A percentile compares a stretch with the other conserved stretches of the same genome.
phyloP scores from a whole-genome alignment of 2,888 invertebrate species.

The Rhopalosiphum nymphaeae region DNA sequence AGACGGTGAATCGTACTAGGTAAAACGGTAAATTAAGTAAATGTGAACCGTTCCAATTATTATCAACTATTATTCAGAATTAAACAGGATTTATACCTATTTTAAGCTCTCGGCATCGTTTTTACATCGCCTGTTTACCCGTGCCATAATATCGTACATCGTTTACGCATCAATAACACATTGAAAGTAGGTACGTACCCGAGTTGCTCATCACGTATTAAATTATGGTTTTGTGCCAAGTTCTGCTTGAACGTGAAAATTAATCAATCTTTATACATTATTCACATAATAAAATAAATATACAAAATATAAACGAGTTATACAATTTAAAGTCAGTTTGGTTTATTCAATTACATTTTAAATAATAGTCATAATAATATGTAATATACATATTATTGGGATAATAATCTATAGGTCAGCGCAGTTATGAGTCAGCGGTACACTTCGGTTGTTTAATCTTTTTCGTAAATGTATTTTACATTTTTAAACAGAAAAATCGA shows the following conservation, averaged over 20 bases:
- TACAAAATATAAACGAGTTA: not conserved
- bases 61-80: not conserved
- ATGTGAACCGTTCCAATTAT: not conserved
- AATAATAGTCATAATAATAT: not conserved
- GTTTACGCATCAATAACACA: not conserved
- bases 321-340: not conserved
- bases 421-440: not conserved
- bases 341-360: not conserved
- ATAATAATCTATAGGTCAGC: not conserved
- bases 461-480: not conserved
- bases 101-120: not conserved
- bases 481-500: not conserved
- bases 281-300: not conserved
- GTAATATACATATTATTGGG: not conserved
- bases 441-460: not conserved
- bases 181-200: not conserved
- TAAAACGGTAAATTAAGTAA: not conserved
- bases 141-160: not conserved
- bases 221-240: not conserved
- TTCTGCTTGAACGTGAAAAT: not conserved
- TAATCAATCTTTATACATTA: not conserved
- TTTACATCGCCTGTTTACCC: not conserved
- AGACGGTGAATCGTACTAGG: too few species aligned
- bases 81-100: not conserved
- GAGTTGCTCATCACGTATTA: not conserved